Evolutionary conservation across 1,140 invertebrate genomes (phyloP).

Genomic region (Brachionus angularis): DNA sequence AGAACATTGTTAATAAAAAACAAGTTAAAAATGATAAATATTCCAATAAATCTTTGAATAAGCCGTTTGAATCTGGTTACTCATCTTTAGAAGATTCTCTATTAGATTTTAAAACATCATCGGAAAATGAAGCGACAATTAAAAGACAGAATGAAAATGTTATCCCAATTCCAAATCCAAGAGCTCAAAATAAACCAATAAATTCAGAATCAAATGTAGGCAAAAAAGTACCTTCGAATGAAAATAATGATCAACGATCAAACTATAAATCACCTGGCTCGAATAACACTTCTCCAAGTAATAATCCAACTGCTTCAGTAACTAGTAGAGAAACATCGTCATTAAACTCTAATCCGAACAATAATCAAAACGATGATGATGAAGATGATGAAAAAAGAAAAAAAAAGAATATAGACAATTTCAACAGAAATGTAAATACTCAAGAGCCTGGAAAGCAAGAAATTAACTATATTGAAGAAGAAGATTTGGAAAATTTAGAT

Average conservation of each 20-base stretch:
- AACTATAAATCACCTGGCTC: too few species aligned
- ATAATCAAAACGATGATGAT: too few species aligned
- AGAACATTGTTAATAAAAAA: not conserved
- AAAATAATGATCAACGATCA: too few species aligned
- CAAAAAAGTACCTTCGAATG: too few species aligned
- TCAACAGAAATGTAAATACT: not conserved
- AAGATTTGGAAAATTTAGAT: not conserved
- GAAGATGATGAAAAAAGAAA: constrained; percentile 10
- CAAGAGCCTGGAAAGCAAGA: constrained; percentile 1
- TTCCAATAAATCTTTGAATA: constrained; percentile 16
- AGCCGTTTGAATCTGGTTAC: constrained; percentile 12
- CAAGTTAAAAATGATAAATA: not conserved
- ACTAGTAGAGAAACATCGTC: constrained; percentile 7
- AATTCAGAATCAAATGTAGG: too few species aligned
- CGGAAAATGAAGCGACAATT: not conserved
- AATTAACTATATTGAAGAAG: constrained; percentile 7
- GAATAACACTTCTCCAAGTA: not conserved
- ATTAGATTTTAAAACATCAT: not conserved
- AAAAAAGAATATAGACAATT: constrained; percentile 15
- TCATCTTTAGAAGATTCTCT: constrained; percentile 17
- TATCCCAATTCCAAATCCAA: not conserved
- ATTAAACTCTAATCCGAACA: too few species aligned
- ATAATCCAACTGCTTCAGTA: not conserved
- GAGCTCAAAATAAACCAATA: too few species aligned
- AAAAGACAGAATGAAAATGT: not conserved